Percentiles rank a stretch among this genome's conserved stretches.
Conservation (phyloP, 2,888 invertebrate genomes). For the Phengaris alcon region DNA sequence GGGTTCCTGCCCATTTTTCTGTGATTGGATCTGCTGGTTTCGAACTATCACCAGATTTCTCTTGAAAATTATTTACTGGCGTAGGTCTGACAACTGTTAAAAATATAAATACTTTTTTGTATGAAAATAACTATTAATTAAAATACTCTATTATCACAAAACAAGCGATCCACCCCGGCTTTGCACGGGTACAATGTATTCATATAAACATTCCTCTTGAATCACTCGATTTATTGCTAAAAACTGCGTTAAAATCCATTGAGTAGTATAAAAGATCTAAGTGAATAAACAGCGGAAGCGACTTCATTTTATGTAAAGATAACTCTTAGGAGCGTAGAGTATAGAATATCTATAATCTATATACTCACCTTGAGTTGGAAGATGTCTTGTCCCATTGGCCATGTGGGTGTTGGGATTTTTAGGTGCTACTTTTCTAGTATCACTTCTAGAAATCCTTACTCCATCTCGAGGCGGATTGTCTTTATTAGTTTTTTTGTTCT, state of each 20-base stretch:
- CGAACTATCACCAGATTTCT: slow-evolving; percentile 50
- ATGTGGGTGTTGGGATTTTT: slow-evolving; percentile 53
- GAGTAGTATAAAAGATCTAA: too few relatives aligned
- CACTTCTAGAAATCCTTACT: slow-evolving; percentile 55
- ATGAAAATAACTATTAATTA: too few relatives aligned
- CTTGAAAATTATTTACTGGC: slow-evolving; percentile 52
- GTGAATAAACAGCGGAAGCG: too few relatives aligned
- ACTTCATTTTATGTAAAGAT: too few relatives aligned
- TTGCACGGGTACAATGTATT: too few relatives aligned
- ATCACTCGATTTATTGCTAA: too few relatives aligned
- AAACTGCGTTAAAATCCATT: too few relatives aligned
- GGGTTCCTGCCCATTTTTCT: slow-evolving; percentile 84
- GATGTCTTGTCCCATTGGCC: slow-evolving; percentile 63
- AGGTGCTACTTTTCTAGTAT: slow-evolving; percentile 51
- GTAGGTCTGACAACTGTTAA: slow-evolving; percentile 66
- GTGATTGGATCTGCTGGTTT: slow-evolving; percentile 70
- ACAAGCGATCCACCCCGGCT: too few relatives aligned
- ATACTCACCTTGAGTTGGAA: slow-evolving; percentile 64
- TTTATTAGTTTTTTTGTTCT: slow-evolving; percentile 43
- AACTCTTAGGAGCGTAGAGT: neutral
- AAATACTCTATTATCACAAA: too few relatives aligned
- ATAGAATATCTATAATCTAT: neutral
- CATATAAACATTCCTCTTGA: too few relatives aligned
- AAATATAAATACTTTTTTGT: neutral
- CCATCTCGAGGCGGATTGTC: slow-evolving; percentile 58